Evolutionary conservation across 2,113 vertebrate species (phyloP), one percentile per base, ranked within the genome.

Genomic region (Casuarius casuarius): DNA sequence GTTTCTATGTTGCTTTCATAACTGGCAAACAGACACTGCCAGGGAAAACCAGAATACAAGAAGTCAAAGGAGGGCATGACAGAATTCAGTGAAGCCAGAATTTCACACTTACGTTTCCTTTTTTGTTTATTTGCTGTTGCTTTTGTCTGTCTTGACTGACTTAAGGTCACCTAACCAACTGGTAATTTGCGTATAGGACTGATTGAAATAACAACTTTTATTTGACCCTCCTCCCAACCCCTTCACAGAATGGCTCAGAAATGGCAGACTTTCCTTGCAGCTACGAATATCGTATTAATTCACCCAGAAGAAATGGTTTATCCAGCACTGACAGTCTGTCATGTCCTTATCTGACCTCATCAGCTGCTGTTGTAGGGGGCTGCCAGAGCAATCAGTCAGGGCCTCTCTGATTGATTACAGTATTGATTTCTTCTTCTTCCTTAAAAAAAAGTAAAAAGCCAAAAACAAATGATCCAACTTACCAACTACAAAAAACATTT

Each of bases 341-440:
- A 94, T 84, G 91, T 97, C 96, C 96, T 95, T 93, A 95, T 94
- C 78, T 96, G 89, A 97, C 95, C 95, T 90, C 85, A 92, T 92
- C 90, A 94, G 82, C 56, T 94, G 40, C 61, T 91, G 72, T 61
- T 92, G 61, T 73, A 88, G 29, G 26, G 23, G 10, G 33, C 83
- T 96, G 89, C 61, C 95, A 94, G 65, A 95, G 81, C 62, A 94
- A 96, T 95, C 95, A 93, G 48, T 93, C 90, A 96, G 35, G 85
- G 87, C 51, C 63, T 93, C 17, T 68, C 66, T 95, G 96, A 97
- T 89, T 96, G 97, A 98, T 97, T 95, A 95, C 35, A 80, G 51
- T 94, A 97, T 97, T 94, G 96, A 97, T 97, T 96, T 81, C 90
- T 87, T 75, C 78, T 85, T 81, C 82, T 59, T 17, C 46, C 71